Conservation (phyloP, 2,888 invertebrate genomes). For the Gandaritis pyraliata region DNA sequence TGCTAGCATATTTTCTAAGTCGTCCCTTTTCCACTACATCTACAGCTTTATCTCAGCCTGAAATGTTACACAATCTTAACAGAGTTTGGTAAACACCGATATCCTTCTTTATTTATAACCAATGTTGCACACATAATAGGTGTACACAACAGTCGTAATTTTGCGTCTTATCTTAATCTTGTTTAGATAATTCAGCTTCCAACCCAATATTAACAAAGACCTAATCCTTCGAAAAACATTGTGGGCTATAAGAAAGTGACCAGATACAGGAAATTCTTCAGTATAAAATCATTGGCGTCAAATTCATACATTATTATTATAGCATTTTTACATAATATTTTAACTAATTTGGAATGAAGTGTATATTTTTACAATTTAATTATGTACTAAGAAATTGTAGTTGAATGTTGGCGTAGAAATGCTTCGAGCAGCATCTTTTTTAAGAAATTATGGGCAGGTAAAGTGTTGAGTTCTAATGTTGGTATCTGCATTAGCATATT, state of each 20-base stretch:
- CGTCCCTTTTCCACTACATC: not conserved
- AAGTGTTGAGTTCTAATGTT: slow-evolving; percentile 9
- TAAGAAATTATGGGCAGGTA: slow-evolving; percentile 75
- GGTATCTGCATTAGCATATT: not conserved
- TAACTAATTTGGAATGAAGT: not conserved
- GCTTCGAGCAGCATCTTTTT: slow-evolving; percentile 77
- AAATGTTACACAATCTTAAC: slow-evolving; percentile 39
- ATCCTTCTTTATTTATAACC: slow-evolving; percentile 64
- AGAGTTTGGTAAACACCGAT: slow-evolving; percentile 53
- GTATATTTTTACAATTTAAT: not conserved
- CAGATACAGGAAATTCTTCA: slow-evolving; percentile 45
- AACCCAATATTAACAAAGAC: slow-evolving; percentile 62
- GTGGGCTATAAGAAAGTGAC: slow-evolving; percentile 61
- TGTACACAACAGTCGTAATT: slow-evolving; percentile 61
- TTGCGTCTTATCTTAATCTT: slow-evolving; percentile 66
- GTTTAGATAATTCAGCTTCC: slow-evolving; percentile 62
- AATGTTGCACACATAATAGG: slow-evolving; percentile 56
- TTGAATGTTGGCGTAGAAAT: slow-evolving; percentile 59
- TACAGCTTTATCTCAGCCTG: slow-evolving; percentile 14
- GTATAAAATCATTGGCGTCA: slow-evolving; percentile 23
- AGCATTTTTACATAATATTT: not conserved
- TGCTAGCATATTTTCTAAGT: too few species aligned
- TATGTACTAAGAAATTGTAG: slow-evolving; percentile 30
- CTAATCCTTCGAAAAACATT: slow-evolving; percentile 63
- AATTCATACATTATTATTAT: not conserved